Conservation (phyloP, 2,113 vertebrate species). For the Pandion haliaetus region DNA sequence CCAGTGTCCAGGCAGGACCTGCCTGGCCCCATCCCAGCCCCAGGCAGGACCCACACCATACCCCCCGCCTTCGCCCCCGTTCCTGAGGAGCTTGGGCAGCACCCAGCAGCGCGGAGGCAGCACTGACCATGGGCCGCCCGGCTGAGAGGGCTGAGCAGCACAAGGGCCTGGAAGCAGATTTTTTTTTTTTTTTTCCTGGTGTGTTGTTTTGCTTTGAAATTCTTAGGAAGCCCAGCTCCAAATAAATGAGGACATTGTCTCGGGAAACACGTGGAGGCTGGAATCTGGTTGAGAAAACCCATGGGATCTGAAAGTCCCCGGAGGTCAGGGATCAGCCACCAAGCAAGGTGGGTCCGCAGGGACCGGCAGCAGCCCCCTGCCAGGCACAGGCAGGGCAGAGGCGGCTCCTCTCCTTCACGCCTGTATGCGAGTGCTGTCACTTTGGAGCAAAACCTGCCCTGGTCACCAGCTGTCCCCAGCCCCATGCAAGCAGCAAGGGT, state of each 20-base stretch:
- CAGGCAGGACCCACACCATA: background rate
- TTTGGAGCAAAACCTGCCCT: background rate
- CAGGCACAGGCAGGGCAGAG: background rate
- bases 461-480: background rate
- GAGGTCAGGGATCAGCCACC: background rate
- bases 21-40: too few species aligned
- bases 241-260: constrained; percentile 26
- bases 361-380: background rate
- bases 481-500: fast-evolving
- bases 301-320: background rate
- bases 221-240: background rate
- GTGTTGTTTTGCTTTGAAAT: constrained; percentile 18
- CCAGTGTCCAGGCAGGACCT: fast-evolving
- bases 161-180: background rate
- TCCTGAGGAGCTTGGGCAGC: background rate
- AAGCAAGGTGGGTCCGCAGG: background rate
- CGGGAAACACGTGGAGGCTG: background rate
- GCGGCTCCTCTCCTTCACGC: background rate
- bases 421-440: fast-evolving
- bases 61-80: background rate
- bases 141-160: background rate
- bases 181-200: background rate
- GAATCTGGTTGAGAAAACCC: background rate
- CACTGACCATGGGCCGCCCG: fast-evolving
- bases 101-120: background rate